Evolutionary conservation across 2,888 invertebrate genomes (phyloP), one percentile per base, ranked within the genome.

Genomic region (Adineta ricciae): DNA sequence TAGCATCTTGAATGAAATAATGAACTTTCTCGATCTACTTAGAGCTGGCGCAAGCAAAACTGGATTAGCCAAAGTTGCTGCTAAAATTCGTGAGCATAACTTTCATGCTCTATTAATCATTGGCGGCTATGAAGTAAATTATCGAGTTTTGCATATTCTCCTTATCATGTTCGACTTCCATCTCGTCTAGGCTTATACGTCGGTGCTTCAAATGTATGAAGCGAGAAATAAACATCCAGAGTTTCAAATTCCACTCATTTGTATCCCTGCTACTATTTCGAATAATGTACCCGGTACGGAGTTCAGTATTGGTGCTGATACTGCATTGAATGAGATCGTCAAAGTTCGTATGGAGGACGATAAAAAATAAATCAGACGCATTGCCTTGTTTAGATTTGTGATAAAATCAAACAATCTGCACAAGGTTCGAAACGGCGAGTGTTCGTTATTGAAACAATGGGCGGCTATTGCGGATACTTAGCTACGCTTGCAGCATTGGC

Each of bases 261-360:
- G 97, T 87, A 94, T 99, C 83, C 99, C 99, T 0, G 94, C 96
- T 82, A 99, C 99, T 52, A 99, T 99, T 90, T 97, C 96, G 89
- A 99, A 99, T 92, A 99, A 99, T 90, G 96, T 99, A 86, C 99
- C 99, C 86, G 99, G 99, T 85, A 97, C 97, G 0, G 97, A 97
- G 91, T 97, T 98, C 92, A 96, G 96, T 7, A 92, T 99, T 82
- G 99, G 98, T 86, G 94, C 95, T 87, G 99, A 99, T 90, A 98
- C 98, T 2, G 97, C 98, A 8, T 92, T 98, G 86, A 99, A 99
- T 91, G 99, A 99, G 92, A 99, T 99, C 84, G 36, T 84, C 9
- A n/a, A 73, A 11, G 82, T 86, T 19, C 49, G 84, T 72, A 78
- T 41, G 24, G 0, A 41, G 9, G 9, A 11, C 36, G 9, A 41